Base-by-base conservation (phyloP, 2,113 vertebrate genomes). In the Aegotheles bennettii region DNA sequence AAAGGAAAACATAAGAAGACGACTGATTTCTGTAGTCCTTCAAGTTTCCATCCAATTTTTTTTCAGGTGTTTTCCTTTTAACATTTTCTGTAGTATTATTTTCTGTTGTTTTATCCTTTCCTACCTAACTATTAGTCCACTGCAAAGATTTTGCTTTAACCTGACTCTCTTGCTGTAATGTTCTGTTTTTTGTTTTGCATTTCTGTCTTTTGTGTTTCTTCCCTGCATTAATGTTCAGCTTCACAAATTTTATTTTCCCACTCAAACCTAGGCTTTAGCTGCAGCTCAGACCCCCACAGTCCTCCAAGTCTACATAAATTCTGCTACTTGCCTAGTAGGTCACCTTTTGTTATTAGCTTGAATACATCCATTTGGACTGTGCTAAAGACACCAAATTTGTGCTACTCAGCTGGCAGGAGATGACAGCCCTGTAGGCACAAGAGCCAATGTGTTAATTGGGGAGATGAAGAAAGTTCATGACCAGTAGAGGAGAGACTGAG, bases 361-460 rank as follows among this genome's bases (percentile, higher is more conserved):
- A 96, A 94, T 64, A 70, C 10, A 56, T 43, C 70, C 70, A 86
- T 68, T 90, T 91, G 38, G 42, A 33, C 67, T 84, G 35, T 73
- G 69, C 56, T 94, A 82, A 89, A 87, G 64, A 80, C 89, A 67
- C 10, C 9, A 40, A 92, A 84, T 95, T 91, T 87, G 38, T 91
- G 81, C 75, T 78, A 82, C 57, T 93, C 65, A 40, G 53, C 61
- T 92, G 78, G 61, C 67, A 90, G 84, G 64, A 92, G 43, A 70
- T 76, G 75, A 70, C 71, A 95, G 77, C 64, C 71, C 83, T 82
- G 57, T 70, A 95, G 89, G 70, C 69, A 71, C 23, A 54, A 71
- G 35, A 89, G 80, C 43, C 3, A 47, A 83, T 47, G 67, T 92
- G 45, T 91, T 96, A 93, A 94, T 8, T 96, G 81, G 42, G 45